Conservation (phyloP, 2,113 vertebrate species). For the Vombatus ursinus region DNA sequence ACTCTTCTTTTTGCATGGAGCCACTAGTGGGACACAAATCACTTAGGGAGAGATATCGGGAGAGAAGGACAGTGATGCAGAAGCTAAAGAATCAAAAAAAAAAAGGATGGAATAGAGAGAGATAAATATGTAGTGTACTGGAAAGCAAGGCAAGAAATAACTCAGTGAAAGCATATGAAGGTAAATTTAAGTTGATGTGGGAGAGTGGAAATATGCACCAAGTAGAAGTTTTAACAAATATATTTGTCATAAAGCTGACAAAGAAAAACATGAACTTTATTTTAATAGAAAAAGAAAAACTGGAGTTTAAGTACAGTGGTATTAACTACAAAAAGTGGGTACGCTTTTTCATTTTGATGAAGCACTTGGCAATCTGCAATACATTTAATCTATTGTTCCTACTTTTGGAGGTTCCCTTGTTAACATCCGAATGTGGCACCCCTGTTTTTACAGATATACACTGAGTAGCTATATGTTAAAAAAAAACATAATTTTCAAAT, state of each 20-base stretch:
- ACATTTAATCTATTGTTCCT: too few relatives aligned
- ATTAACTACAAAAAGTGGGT: too few relatives aligned
- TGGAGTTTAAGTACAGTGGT: too few relatives aligned
- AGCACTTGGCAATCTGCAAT: too few relatives aligned
- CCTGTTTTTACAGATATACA: too few relatives aligned
- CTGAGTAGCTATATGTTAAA: too few relatives aligned
- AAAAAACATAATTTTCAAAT: too few relatives aligned
- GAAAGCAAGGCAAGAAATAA: slow-evolving; percentile 36
- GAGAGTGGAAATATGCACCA: neutral
- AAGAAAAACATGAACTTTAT: neutral
- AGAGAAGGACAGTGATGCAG: slow-evolving; percentile 36
- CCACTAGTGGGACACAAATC: slow-evolving; percentile 71
- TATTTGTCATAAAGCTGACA: neutral
- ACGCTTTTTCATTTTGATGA: too few relatives aligned
- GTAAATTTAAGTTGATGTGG: slow-evolving; percentile 31
- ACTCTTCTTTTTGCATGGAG: slow-evolving; percentile 62
- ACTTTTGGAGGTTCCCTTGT: too few relatives aligned
- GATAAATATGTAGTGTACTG: neutral
- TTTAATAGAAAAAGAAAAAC: too few relatives aligned
- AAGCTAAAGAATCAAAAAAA: slow-evolving; percentile 26
- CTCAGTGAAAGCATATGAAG: slow-evolving; percentile 6
- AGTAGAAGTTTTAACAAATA: neutral
- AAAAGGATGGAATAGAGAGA: slow-evolving; percentile 19
- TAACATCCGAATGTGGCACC: too few relatives aligned
- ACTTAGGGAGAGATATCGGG: slow-evolving; percentile 65